These are phyloP conservation scores for Cephus pygmeus DNA, from an alignment of 2,888 invertebrate genomes.

Conservation along the genomic window DNA sequence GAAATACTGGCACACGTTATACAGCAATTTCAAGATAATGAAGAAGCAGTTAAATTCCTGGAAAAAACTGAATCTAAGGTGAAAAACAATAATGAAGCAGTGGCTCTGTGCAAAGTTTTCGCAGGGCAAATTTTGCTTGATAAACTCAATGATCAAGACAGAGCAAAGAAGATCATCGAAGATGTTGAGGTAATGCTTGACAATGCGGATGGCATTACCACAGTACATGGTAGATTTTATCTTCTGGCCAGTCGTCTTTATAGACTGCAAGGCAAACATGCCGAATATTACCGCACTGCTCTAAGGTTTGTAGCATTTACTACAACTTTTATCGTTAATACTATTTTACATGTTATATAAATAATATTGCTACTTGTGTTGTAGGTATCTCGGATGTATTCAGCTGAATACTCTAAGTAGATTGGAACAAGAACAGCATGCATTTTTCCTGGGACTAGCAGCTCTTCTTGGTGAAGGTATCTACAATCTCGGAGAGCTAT, in stretches of 20 bases:
- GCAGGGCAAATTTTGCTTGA: slow-evolving; percentile 84
- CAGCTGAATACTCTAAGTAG: slow-evolving; percentile 75
- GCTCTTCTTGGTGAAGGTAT: slow-evolving; percentile 94
- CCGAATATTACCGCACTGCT: slow-evolving; percentile 95
- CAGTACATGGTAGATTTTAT: slow-evolving; percentile 95
- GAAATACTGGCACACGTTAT: slow-evolving; percentile 86
- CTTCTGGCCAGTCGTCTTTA: slow-evolving; percentile 93
- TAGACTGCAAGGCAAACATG: slow-evolving; percentile 86
- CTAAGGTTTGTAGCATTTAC: slow-evolving; percentile 70
- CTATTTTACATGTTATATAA: not conserved
- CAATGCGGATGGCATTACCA: slow-evolving; percentile 90
- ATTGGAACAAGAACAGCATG: slow-evolving; percentile 79
- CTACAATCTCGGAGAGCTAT: slow-evolving; percentile 96
- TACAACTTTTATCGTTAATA: not conserved
- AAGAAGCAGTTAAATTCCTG: slow-evolving; percentile 87
- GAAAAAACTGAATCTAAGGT: slow-evolving; percentile 90
- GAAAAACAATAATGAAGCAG: slow-evolving; percentile 85
- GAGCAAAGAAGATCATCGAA: slow-evolving; percentile 87
- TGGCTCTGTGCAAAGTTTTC: slow-evolving; percentile 87
- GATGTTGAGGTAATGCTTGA: slow-evolving; percentile 87
- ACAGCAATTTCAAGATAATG: slow-evolving; percentile 82
- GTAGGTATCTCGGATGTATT: slow-evolving; percentile 78
- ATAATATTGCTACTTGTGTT: not conserved
- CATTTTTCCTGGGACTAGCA: slow-evolving; percentile 92
- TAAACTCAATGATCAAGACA: slow-evolving; percentile 80